A percentile compares a stretch with the other conserved stretches of the same genome.
Conservation (phyloP, 2,888 invertebrate species). For the Microplitis manilae region DNA sequence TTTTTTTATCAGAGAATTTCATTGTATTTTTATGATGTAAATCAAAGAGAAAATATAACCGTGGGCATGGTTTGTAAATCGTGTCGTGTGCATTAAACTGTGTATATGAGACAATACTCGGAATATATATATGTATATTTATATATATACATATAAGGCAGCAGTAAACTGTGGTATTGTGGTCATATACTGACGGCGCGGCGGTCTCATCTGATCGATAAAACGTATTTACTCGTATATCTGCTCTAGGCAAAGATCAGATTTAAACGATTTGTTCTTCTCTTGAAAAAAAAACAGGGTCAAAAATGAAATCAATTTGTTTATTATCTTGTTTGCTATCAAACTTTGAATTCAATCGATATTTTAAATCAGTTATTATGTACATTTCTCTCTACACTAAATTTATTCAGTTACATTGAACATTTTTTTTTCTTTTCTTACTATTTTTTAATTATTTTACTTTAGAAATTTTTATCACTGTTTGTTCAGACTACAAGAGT, state of each 20-base stretch:
- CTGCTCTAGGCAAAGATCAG: slow-evolving; percentile 35
- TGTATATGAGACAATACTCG: neutral
- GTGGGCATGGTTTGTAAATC: neutral
- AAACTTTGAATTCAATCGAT: neutral
- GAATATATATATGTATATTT: neutral
- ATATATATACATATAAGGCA: neutral
- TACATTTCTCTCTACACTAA: neutral
- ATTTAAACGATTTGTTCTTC: slow-evolving; percentile 37
- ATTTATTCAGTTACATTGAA: neutral
- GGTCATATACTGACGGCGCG: slow-evolving; percentile 8
- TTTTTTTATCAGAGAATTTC: neutral
- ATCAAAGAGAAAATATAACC: slow-evolving; percentile 1
- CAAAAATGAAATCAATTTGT: slow-evolving; percentile 42
- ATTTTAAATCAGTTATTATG: neutral
- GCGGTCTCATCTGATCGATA: slow-evolving; percentile 25
- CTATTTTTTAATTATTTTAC: neutral
- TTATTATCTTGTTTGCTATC: neutral
- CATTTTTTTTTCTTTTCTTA: slow-evolving; percentile 12
- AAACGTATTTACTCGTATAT: slow-evolving; percentile 24
- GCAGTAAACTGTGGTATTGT: neutral
- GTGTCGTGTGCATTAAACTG: neutral
- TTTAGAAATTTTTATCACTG: neutral
- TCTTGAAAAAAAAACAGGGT: slow-evolving; percentile 36
- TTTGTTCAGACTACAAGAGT: slow-evolving; percentile 1
- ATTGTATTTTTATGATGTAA: neutral